Evolutionary conservation across 2,888 invertebrate species (phyloP).

Genomic region (Cephonodes hylas): DNA sequence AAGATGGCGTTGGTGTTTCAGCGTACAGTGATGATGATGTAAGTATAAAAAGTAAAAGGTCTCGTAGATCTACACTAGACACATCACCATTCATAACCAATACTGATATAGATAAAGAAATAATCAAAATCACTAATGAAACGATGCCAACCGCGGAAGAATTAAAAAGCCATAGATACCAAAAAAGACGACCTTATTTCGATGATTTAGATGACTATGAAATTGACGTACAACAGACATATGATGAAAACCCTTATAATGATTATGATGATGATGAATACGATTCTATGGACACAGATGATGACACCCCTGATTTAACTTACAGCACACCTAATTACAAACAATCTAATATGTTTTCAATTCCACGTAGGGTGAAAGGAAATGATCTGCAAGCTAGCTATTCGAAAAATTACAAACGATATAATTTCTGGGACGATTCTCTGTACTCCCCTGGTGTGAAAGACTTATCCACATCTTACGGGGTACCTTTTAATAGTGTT

Average conservation of each 20-base stretch:
- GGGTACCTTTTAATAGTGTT: conserved; percentile 30
- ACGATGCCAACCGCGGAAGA: conserved; percentile 42
- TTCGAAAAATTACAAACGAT: conserved; percentile 21
- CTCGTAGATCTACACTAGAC: conserved; percentile 44
- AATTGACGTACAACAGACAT: neutral
- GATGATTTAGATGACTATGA: conserved; percentile 15
- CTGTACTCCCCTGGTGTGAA: conserved; percentile 18
- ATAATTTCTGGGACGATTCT: conserved; percentile 11
- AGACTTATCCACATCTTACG: conserved; percentile 34
- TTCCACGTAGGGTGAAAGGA: conserved; percentile 17
- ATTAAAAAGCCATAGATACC: conserved; percentile 33
- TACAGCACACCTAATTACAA: conserved; percentile 28
- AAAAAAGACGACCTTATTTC: conserved; percentile 3
- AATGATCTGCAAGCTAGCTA: conserved; percentile 24
- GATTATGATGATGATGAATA: conserved; percentile 30
- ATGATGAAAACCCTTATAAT: conserved; percentile 16
- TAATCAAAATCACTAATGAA: too few species aligned
- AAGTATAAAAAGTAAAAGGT: conserved; percentile 51
- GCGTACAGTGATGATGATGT: conserved; percentile 68
- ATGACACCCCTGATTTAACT: conserved; percentile 34
- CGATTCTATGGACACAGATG: conserved; percentile 17
- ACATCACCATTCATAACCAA: conserved; percentile 49
- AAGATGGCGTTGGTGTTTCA: conserved; percentile 64
- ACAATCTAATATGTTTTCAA: conserved; percentile 17
- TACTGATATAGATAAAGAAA: conserved; percentile 31